Conservation (phyloP, 2,113 vertebrate species). For the Meles meles region DNA sequence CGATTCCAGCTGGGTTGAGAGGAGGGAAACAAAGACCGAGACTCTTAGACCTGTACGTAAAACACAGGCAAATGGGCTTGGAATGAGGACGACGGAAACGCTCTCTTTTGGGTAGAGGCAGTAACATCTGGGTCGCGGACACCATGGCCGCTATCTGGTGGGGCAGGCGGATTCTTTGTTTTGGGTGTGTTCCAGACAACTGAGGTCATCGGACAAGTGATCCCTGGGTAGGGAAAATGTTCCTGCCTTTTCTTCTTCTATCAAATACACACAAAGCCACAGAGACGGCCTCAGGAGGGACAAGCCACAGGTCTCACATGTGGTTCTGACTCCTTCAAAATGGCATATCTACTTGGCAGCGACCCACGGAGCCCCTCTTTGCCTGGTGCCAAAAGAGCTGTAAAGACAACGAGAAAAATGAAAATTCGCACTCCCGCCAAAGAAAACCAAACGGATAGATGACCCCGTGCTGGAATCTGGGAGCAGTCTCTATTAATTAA, state of each 20-base stretch:
- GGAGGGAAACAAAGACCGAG: background rate
- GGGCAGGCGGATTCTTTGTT: background rate
- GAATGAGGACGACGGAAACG: background rate
- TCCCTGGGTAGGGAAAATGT: background rate
- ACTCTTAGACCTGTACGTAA: background rate
- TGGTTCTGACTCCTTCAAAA: background rate
- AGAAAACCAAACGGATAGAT: conserved; percentile 61
- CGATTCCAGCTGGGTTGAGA: background rate
- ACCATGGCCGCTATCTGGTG: background rate
- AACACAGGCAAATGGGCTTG: background rate
- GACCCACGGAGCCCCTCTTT: background rate
- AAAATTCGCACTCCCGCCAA: conserved; percentile 58
- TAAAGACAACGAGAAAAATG: conserved; percentile 53
- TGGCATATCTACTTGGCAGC: conserved; percentile 49
- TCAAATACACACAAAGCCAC: background rate
- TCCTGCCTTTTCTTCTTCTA: background rate
- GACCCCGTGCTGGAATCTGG: conserved; percentile 62
- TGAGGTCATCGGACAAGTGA: conserved; percentile 15
- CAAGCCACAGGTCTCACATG: background rate
- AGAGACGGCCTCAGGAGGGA: background rate
- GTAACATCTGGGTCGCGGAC: background rate
- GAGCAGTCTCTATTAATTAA: conserved; percentile 72
- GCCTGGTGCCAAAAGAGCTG: conserved; percentile 49
- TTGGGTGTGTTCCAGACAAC: background rate
- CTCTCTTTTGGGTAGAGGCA: background rate